Conservation (phyloP, 2,797 vertebrate species). For the Rhinoraja longicauda region DNA sequence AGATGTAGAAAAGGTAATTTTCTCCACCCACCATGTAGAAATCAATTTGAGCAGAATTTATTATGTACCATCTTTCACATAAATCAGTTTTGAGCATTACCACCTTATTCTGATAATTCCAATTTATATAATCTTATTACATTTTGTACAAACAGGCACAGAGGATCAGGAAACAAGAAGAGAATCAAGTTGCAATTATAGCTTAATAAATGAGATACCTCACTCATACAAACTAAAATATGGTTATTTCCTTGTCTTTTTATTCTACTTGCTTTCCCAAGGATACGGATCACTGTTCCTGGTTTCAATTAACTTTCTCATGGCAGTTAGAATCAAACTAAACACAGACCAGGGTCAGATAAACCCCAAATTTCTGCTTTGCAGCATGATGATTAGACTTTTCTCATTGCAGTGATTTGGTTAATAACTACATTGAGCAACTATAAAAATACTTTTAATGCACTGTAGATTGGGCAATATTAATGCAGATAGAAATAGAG, state of each 20-base stretch:
- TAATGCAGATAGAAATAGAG: background rate
- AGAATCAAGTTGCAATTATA: background rate
- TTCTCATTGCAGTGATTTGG: background rate
- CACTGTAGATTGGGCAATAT: no score
- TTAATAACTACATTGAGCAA: background rate
- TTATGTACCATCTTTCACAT: background rate
- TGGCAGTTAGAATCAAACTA: background rate
- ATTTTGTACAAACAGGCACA: background rate
- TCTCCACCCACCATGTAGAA: background rate
- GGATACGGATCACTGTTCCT: background rate
- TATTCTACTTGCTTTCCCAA: background rate
- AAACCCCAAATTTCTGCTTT: background rate
- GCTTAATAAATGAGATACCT: background rate
- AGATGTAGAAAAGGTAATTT: background rate
- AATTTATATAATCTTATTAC: background rate
- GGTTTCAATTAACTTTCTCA: background rate
- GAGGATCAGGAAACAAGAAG: no score
- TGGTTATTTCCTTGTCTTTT: background rate
- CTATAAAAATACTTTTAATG: background rate
- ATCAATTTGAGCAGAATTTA: background rate
- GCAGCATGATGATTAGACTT: background rate
- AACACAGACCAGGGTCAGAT: background rate
- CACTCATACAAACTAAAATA: background rate
- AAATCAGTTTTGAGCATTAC: background rate
- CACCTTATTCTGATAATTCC: background rate